Evolutionary conservation across 2,888 invertebrate genomes (phyloP), one percentile per base, ranked within the genome.

Genomic region (Hirtodrosophila confusa): DNA sequence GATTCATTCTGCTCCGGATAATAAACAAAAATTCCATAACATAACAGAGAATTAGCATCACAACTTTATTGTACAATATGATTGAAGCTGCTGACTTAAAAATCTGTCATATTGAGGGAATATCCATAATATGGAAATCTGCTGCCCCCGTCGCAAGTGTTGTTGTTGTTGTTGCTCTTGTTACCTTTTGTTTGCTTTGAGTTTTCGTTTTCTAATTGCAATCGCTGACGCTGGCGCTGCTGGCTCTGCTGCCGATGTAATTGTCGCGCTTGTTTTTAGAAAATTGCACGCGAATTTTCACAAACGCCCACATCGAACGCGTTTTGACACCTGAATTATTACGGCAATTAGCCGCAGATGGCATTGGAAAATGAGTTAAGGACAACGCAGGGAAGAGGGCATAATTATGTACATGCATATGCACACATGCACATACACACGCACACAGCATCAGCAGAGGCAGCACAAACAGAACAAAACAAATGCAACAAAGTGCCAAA

Each of bases 311-410:
- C 67, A 33, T 49, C 50, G 47, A 47, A 64, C 61, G 57, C 44
- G 47, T 63, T 63, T 68, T 60, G 64, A 62, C 78, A 84, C 85
- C 65, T 69, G 54, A 74, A 75, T 70, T 58, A 62, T 63, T 47
- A 50, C 60, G 55, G 49, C 58, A 74, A 77, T 80, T 86, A 69
- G 64, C 55, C 39, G 54, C 61, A 69, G 62, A 64, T 69, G 68
- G 40, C 54, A 80, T 58, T 33, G 43, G 41, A 47, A 48, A 48
- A 43, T 48, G 24, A 55, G 41, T 29, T 36, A 63, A 67, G 77
- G 62, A 67, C 73, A 67, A 40, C 4, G 9, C 40, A 27, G 29
- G 12, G 7, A 33, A 35, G 55, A 29, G 3, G 8, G 45, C 55
- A 71, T 65, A 65, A 71, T 60, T 53, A 76, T 60, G 55, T 58